phyloP scores from a whole-genome alignment of 1,140 invertebrate genomes.

The Formica selysi region DNA sequence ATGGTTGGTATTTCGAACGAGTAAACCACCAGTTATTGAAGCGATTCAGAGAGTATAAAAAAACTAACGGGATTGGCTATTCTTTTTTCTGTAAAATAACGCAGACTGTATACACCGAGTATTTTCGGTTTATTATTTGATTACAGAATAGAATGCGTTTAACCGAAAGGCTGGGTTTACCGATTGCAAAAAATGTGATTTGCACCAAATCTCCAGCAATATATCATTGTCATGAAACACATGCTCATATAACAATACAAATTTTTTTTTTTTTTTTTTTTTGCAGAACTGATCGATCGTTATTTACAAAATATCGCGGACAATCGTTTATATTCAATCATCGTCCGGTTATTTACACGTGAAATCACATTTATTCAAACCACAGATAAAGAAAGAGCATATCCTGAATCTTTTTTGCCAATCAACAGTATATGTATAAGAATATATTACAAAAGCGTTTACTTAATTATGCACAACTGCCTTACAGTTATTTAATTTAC shows the following conservation, averaged over 20 bases:
- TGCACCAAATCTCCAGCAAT: constrained; percentile 10
- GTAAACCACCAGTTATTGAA: background rate
- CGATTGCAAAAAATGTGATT: constrained; percentile 11
- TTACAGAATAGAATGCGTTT: constrained; percentile 27
- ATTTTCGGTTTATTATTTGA: constrained; percentile 21
- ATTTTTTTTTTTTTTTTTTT: background rate
- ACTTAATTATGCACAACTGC: background rate
- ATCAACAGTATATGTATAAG: background rate
- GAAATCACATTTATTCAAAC: constrained; percentile 24
- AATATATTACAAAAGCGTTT: background rate
- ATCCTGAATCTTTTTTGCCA: constrained; percentile 1
- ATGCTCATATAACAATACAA: constrained; percentile 9
- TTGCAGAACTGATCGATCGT: constrained; percentile 9
- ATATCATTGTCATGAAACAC: constrained; percentile 49
- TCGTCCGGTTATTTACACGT: constrained; percentile 20
- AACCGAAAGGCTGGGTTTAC: constrained; percentile 26
- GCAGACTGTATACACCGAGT: background rate
- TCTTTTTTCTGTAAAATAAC: constrained; percentile 28
- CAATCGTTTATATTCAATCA: constrained; percentile 50
- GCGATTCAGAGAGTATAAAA: constrained; percentile 7
- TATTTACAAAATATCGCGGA: constrained; percentile 48
- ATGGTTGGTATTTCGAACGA: background rate
- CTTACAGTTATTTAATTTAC: too few relatives aligned
- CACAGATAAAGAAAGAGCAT: background rate
- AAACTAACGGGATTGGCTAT: background rate